Evolutionary conservation across 2,113 vertebrate species (phyloP).

Genomic region (Oenanthe melanoleuca): DNA sequence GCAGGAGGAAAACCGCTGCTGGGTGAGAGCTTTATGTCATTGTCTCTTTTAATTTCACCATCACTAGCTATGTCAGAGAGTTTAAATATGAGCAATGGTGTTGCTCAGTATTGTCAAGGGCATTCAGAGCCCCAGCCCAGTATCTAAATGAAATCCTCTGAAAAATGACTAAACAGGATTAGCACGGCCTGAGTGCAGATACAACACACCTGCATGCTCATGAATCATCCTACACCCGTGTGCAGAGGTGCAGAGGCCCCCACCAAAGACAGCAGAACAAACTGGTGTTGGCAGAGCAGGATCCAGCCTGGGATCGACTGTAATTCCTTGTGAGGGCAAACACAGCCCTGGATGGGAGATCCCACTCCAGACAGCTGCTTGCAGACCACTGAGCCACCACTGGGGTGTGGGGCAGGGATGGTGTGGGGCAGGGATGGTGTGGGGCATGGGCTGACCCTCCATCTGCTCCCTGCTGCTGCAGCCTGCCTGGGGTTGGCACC

Average conservation of each 20-base stretch:
- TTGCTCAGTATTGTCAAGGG: conserved; percentile 37
- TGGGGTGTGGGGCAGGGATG: not conserved
- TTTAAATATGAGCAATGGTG: conserved; percentile 56
- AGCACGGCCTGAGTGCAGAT: not conserved
- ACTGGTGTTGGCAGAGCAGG: not conserved
- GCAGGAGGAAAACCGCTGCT: not conserved
- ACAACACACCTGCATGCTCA: not conserved
- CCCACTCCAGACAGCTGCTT: not conserved
- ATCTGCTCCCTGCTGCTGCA: fast-evolving
- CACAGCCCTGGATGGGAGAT: not conserved
- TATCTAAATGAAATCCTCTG: conserved; percentile 58
- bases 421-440: fast-evolving
- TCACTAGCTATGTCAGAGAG: conserved; percentile 47
- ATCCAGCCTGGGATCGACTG: not conserved
- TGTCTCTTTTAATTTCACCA: conserved; percentile 55
- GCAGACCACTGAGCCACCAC: not conserved
- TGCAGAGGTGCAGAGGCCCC: not conserved
- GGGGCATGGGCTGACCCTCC: not conserved
- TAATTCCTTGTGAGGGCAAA: fast-evolving
- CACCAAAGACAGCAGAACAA: not conserved
- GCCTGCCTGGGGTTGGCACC: not conserved
- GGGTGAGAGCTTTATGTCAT: conserved; percentile 34
- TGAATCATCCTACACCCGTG: not conserved
- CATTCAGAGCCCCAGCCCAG: not conserved
- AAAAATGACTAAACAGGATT: conserved; percentile 51